phyloP scores from a whole-genome alignment of 2,113 vertebrate species.

The Pseudopipra pipra region DNA sequence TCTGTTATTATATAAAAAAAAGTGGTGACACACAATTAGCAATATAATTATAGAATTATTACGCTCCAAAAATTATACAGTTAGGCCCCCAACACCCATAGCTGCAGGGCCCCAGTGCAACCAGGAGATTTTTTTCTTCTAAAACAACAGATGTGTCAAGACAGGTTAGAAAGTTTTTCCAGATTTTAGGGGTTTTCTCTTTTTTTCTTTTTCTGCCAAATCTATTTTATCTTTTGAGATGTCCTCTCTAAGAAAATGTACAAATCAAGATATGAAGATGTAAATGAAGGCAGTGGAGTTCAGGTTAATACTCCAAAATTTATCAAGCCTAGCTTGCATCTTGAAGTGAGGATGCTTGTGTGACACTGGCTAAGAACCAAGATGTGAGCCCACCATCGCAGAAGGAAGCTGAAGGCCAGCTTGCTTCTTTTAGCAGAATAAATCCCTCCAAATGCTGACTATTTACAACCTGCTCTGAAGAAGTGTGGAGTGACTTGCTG shows the following conservation, averaged over 20 bases:
- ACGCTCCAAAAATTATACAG: background rate
- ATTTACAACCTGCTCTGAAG: background rate
- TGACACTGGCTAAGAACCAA: background rate
- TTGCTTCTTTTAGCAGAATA: background rate
- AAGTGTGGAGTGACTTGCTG: background rate
- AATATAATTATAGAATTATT: conserved; percentile 56
- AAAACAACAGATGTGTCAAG: conserved; percentile 35
- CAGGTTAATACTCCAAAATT: background rate
- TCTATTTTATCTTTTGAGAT: background rate
- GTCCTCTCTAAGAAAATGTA: background rate
- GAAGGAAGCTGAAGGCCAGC: background rate
- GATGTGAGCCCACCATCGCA: background rate
- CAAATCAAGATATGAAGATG: background rate
- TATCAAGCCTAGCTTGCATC: background rate
- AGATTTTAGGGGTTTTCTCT: background rate
- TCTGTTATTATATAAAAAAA: conserved; percentile 5
- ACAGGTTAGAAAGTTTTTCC: background rate
- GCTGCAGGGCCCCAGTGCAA: conserved; percentile 19
- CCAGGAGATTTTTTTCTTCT: background rate
- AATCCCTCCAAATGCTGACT: background rate
- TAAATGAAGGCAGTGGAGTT: background rate
- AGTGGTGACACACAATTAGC: conserved; percentile 45
- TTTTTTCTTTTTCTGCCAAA: background rate
- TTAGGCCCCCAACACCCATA: background rate
- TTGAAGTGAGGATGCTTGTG: background rate